Evolutionary conservation across 1,140 invertebrate genomes (phyloP), one percentile per base, ranked within the genome.

Genomic region (Bilobella aurantiaca): DNA sequence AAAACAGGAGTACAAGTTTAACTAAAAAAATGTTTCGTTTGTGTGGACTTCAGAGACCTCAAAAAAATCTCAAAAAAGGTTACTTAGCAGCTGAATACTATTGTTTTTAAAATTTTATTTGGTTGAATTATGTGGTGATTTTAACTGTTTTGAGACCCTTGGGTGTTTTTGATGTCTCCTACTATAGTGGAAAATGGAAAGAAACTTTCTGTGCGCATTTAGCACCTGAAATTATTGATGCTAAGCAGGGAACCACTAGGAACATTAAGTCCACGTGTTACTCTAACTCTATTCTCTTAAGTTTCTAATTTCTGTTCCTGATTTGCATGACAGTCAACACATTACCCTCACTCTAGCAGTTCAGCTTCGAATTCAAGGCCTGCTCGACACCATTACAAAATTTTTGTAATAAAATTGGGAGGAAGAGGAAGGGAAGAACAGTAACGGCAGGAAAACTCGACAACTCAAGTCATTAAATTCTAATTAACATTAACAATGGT

Each of bases 261-360:
- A 53, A 23, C 49, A 53, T 53, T 53, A 53, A 23, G 25, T 8
- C 49, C 49, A 53, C 49, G 49, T 53, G 49, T 53, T 53, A n/a
- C n/a, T n/a, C n/a, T n/a, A n/a, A n/a, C n/a, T n/a, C n/a, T n/a
- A 23, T 53, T 53, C 34, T 42, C 34, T 18, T 42, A 42, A 42
- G n/a, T n/a, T n/a, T n/a, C n/a, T 53, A 23, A 16, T 12, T 23
- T 23, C 12, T 18, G 49, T 53, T 23, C 49, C 14, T 53, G 49
- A 53, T 53, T 53, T 53, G 21, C 49, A 53, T 53, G 49, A 53
- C 49, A 18, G 8, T 53, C 49, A 23, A 16, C 49, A 23, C 12
- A 53, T 53, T 12, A 23, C n/a, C 37, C 8, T 42, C n/a, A 42
- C 8, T 12, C 37, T 8, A 42, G n/a, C 8, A n/a, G n/a, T 8